Base-by-base conservation (phyloP, 2,113 vertebrate species). In the Nycticorax nycticorax region DNA sequence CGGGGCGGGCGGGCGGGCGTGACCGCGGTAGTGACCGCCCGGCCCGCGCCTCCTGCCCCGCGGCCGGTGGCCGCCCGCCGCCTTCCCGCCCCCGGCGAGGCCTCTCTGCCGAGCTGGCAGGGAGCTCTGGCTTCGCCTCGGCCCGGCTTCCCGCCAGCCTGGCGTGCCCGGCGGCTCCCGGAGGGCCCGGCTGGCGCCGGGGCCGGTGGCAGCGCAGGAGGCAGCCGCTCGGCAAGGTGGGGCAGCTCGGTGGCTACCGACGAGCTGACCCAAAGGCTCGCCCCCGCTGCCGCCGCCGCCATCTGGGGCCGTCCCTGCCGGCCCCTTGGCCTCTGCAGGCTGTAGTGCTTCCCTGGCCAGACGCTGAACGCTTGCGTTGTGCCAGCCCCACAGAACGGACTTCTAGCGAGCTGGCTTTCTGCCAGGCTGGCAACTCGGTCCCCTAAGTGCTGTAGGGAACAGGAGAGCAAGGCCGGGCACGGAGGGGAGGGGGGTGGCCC, bases 361-460 rank as follows among this genome's bases (percentile, higher is more conserved):
- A 23, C 1, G 41, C 45, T n/a, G 1, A 20, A 3, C 9, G 1
- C 5, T 14, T 20, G 24, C 15, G 13, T 19, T 8, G 0, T 1
- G n/a, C n/a, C 28, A 4, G 28, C 27, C 55, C 53, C 0, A 5
- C 27, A 11, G 66, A 30, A 20, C 3, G 47, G 52, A 3, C 22
- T 32, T 30, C 2, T 4, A 3, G 77, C 39, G 1, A 3, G 55
- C 14, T 21, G 45, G 1, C 6, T 22, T 22, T 6, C 48, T 24
- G 55, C 41, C 33, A 3, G 26, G 9, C 3, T 0, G 10, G 55
- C 45, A n/a, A 8, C 26, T 8, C 21, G 0, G 19, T 30, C 6
- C 1, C 3, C 0, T 15, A 3, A 18, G 14, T 1, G 50, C 47
- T 33, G 30, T 2, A 5, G 64, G 24, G 33, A 48, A 3, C 19